These are phyloP conservation scores for Esox lucius DNA, from an alignment of 2,797 vertebrate genomes.

Conservation along the genomic window DNA sequence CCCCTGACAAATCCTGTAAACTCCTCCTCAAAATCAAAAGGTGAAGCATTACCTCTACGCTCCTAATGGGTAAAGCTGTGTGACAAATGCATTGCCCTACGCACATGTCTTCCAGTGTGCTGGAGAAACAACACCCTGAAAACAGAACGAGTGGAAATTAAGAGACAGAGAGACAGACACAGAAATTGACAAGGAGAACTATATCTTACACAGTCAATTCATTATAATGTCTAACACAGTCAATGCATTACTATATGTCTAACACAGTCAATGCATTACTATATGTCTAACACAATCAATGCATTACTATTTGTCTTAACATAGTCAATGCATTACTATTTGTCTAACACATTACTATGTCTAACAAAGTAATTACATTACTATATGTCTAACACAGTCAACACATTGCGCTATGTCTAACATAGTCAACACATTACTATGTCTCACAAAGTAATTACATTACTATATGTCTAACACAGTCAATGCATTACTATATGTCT, in stretches of 20 bases:
- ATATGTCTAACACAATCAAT: too few relatives aligned
- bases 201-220: background rate
- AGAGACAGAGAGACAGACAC: background rate
- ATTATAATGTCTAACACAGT: background rate
- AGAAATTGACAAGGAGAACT: background rate
- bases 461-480: too few relatives aligned
- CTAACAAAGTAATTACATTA: too few relatives aligned
- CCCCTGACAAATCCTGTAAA: constrained; percentile 72
- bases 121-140: constrained; percentile 66
- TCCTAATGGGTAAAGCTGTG: constrained; percentile 74
- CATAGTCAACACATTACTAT: too few relatives aligned
- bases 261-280: too few relatives aligned
- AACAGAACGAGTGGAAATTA: constrained; percentile 45
- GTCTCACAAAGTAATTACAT: too few relatives aligned
- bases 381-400: too few relatives aligned
- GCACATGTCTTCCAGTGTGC: constrained; percentile 45
- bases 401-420: too few relatives aligned
- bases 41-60: constrained; percentile 74
- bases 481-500: too few relatives aligned
- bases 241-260: background rate
- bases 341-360: too few relatives aligned
- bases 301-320: too few relatives aligned
- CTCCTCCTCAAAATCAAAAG: constrained; percentile 78
- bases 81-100: constrained; percentile 74
- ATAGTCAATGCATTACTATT: too few relatives aligned